Percentiles rank a stretch among this genome's conserved stretches.
Conservation (phyloP, 2,888 invertebrate species). For the Cyclophora albipunctata region DNA sequence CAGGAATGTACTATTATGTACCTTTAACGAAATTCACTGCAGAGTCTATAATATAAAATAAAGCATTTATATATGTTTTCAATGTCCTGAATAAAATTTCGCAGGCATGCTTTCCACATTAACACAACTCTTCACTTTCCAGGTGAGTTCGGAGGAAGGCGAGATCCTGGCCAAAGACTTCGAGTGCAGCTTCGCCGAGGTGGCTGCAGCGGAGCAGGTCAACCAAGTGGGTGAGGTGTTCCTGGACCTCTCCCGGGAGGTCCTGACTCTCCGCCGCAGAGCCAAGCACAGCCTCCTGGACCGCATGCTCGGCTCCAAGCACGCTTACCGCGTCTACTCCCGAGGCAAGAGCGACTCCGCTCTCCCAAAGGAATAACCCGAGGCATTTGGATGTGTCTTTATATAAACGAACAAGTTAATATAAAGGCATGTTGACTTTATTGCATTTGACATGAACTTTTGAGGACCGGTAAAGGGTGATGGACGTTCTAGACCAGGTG, state of each 20-base stretch:
- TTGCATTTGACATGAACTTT: no score
- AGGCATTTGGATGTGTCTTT: not conserved
- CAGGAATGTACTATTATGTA: no score
- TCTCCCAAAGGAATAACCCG: conserved; percentile 83
- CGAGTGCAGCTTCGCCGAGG: conserved; percentile 91
- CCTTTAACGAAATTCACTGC: no score
- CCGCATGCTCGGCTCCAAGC: conserved; percentile 87
- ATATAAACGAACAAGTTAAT: not conserved
- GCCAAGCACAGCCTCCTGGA: conserved; percentile 90
- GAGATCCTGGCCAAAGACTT: conserved; percentile 91
- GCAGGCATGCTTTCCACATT: no score
- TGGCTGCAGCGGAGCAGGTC: conserved; percentile 92
- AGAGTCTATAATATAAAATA: no score
- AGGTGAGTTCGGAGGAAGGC: conserved; percentile 90
- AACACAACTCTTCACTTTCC: conserved; percentile 6
- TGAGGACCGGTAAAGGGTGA: no score
- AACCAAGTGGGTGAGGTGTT: conserved; percentile 89
- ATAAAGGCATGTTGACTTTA: no score
- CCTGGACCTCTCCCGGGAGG: conserved; percentile 88
- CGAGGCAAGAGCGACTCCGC: conserved; percentile 93
- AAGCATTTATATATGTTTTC: no score
- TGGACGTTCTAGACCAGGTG: no score
- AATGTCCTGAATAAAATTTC: no score
- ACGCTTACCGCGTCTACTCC: conserved; percentile 82
- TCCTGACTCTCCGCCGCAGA: conserved; percentile 84